A percentile compares a stretch with the other conserved stretches of the same genome.
Conservation (phyloP, 2,888 invertebrate genomes). For the Nomada ferruginata region DNA sequence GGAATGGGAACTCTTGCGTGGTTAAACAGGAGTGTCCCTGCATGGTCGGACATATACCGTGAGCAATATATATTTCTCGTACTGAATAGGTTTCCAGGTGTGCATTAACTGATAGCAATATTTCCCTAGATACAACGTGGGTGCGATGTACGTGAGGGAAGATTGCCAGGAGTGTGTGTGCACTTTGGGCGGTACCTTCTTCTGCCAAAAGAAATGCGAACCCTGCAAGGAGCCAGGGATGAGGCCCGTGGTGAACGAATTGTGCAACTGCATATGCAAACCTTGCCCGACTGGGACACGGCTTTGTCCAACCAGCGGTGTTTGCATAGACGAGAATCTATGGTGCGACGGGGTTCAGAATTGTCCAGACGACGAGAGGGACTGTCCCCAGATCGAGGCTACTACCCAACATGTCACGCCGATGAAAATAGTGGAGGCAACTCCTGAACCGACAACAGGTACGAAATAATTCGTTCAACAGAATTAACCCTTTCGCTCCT, state of each 20-base stretch:
- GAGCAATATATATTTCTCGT: slow-evolving; percentile 32
- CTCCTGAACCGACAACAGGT: slow-evolving; percentile 11
- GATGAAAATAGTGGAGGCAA: slow-evolving; percentile 29
- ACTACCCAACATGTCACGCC: slow-evolving; percentile 7
- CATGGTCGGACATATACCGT: slow-evolving; percentile 88
- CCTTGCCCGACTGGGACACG: slow-evolving; percentile 88
- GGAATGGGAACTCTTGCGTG: slow-evolving; percentile 91
- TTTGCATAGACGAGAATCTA: slow-evolving; percentile 88
- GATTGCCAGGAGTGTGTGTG: slow-evolving; percentile 93
- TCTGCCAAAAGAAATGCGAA: slow-evolving; percentile 89
- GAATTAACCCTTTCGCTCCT: neutral
- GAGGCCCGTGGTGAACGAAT: slow-evolving; percentile 86
- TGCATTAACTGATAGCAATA: neutral
- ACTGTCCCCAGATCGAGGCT: slow-evolving; percentile 85
- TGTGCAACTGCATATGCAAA: slow-evolving; percentile 90
- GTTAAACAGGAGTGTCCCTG: slow-evolving; percentile 91
- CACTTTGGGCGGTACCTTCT: slow-evolving; percentile 89
- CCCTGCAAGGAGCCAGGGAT: slow-evolving; percentile 87
- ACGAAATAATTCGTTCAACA: neutral
- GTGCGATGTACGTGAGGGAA: slow-evolving; percentile 88
- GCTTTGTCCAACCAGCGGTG: slow-evolving; percentile 90
- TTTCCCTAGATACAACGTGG: slow-evolving; percentile 88
- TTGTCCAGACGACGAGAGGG: slow-evolving; percentile 92
- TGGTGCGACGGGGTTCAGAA: slow-evolving; percentile 94
- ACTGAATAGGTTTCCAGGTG: neutral